A percentile compares a stretch with the other conserved stretches of the same genome.
Evolutionary conservation across 2,888 invertebrate genomes (phyloP).

Genomic region (Erynnis tages): DNA sequence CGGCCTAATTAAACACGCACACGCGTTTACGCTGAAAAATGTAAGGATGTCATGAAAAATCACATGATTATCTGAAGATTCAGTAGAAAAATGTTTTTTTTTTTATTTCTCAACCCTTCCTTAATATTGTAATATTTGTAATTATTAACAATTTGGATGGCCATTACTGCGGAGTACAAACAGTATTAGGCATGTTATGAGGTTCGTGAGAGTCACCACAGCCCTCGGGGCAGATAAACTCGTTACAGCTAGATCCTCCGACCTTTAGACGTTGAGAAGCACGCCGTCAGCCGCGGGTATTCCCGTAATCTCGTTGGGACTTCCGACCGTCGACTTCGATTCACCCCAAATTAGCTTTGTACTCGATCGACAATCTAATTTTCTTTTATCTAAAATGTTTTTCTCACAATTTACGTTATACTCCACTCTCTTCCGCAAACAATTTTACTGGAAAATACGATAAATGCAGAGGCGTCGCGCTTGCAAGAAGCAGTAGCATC

Average conservation of each 20-base stretch:
- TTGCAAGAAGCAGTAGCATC: conserved; percentile 56
- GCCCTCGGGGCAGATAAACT: conserved; percentile 80
- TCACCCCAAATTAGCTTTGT: conserved; percentile 72
- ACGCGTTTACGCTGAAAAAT: neutral
- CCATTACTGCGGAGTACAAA: neutral
- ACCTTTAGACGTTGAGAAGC: conserved; percentile 45
- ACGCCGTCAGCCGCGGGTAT: conserved; percentile 61
- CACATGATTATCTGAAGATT: too few species aligned
- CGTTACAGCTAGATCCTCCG: conserved; percentile 73
- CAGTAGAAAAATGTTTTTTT: too few species aligned
- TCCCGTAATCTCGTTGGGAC: conserved; percentile 74
- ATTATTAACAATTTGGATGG: too few species aligned
- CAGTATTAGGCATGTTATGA: conserved; percentile 13
- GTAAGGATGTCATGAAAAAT: too few species aligned
- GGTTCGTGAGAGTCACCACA: conserved; percentile 40
- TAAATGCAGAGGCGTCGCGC: conserved; percentile 53
- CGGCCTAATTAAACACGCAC: conserved; percentile 25
- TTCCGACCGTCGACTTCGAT: conserved; percentile 68
- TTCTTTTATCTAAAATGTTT: conserved; percentile 58
- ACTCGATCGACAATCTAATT: conserved; percentile 73
- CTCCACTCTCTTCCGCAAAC: conserved; percentile 50
- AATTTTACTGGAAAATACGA: conserved; percentile 49
- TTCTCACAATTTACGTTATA: conserved; percentile 53
- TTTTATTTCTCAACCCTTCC: too few species aligned
- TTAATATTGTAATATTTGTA: too few species aligned